phyloP scores from a whole-genome alignment of 2,113 vertebrate genomes.

The Bolborhynchus lineola region DNA sequence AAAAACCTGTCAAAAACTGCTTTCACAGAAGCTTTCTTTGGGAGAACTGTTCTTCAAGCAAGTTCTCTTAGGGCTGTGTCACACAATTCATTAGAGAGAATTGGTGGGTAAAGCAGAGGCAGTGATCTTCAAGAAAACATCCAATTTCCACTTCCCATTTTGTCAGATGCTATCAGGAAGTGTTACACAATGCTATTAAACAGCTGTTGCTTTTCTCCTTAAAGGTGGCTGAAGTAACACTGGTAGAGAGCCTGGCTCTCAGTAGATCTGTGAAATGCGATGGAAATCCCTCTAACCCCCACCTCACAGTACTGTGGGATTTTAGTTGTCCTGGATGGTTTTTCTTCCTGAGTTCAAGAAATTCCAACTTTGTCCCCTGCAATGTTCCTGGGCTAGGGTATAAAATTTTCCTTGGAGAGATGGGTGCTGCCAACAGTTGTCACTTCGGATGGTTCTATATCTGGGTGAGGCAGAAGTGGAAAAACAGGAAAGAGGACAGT shows the following conservation, averaged over 20 bases:
- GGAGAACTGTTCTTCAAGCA: background rate
- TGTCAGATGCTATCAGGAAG: constrained; percentile 14
- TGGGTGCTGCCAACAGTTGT: background rate
- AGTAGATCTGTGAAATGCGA: background rate
- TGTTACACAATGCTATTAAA: background rate
- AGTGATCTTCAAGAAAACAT: background rate
- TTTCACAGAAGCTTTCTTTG: background rate
- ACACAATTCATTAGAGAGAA: background rate
- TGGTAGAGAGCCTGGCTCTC: background rate
- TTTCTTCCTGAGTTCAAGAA: background rate
- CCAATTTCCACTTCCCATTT: constrained; percentile 22
- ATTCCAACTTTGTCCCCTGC: background rate
- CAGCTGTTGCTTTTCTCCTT: background rate
- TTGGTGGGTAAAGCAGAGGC: background rate
- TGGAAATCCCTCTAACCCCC: background rate
- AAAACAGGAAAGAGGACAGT: background rate
- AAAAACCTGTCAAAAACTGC: background rate
- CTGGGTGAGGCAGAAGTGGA: background rate
- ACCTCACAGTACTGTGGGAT: background rate
- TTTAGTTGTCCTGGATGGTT: background rate
- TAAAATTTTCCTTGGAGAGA: background rate
- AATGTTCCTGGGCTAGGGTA: background rate
- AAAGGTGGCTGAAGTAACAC: background rate
- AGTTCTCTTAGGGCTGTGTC: background rate
- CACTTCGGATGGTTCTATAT: background rate